These are phyloP conservation scores for Homarus gammarus DNA, from an alignment of 2,888 invertebrate genomes.

Conservation along the genomic window DNA sequence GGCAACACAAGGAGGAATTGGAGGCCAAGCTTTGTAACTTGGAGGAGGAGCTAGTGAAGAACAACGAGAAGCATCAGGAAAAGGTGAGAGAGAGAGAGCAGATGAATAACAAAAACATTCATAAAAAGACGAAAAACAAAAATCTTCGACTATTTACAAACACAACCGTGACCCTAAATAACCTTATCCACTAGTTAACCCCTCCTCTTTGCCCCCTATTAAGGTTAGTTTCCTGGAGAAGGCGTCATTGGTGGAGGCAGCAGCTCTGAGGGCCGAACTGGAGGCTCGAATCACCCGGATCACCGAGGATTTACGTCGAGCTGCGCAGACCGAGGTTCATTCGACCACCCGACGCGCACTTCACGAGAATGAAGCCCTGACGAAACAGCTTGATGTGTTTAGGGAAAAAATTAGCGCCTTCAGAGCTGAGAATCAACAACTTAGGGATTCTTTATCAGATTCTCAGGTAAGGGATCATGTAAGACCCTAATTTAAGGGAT, in stretches of 20 bases:
- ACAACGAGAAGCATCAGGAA: constrained; percentile 63
- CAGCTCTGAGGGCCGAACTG: constrained; percentile 52
- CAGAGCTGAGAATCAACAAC: constrained; percentile 62
- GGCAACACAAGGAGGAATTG: constrained; percentile 74
- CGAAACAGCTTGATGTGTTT: constrained; percentile 54
- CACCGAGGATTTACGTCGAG: constrained; percentile 70
- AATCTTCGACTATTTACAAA: no score
- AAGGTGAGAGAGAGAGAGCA: constrained; percentile 67
- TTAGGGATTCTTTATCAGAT: constrained; percentile 60
- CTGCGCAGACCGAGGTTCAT: constrained; percentile 72
- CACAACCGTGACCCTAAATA: no score
- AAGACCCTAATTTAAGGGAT: no score
- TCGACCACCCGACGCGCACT: constrained; percentile 73
- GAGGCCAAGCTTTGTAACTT: constrained; percentile 64
- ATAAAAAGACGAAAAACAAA: no score
- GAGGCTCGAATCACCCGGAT: constrained; percentile 59
- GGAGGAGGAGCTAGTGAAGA: constrained; percentile 47
- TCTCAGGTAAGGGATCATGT: constrained; percentile 54
- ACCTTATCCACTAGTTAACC: no score
- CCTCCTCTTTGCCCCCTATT: neutral
- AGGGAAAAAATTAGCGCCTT: constrained; percentile 60
- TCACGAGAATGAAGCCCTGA: constrained; percentile 71
- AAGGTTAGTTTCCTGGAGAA: constrained; percentile 70
- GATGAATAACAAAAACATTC: no score
- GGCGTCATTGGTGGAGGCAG: constrained; percentile 67